Conservation (phyloP, 2,113 vertebrate genomes). For the Elachura formosa region DNA sequence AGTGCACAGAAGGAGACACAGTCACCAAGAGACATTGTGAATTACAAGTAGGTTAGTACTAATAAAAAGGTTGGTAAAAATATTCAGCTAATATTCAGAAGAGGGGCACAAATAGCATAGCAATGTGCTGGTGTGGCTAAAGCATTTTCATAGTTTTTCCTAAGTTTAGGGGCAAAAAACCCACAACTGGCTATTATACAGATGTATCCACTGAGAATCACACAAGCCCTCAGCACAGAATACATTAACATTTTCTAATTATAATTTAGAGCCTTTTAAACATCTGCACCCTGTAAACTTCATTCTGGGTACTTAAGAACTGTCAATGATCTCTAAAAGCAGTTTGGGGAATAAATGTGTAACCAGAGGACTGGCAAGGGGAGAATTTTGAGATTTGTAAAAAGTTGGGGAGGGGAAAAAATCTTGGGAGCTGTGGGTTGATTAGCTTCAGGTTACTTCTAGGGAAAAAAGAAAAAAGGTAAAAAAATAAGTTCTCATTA, state of each 20-base stretch:
- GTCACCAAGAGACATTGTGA: not conserved
- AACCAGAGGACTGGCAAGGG: not conserved
- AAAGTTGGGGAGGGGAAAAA: not conserved
- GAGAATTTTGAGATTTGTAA: not conserved
- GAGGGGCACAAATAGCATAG: not conserved
- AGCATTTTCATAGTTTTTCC: not conserved
- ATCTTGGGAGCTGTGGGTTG: not conserved
- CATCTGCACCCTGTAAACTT: not conserved
- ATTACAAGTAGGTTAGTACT: not conserved
- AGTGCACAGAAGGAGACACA: not conserved
- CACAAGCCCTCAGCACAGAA: not conserved
- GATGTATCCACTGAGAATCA: not conserved
- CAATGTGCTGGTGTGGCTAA: not conserved
- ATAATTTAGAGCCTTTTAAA: not conserved
- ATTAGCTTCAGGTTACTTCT: not conserved
- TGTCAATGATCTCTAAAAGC: not conserved
- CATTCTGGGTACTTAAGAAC: not conserved
- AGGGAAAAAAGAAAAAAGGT: not conserved
- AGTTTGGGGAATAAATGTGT: not conserved
- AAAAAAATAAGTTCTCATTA: not conserved
- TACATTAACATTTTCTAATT: not conserved
- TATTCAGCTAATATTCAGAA: not conserved
- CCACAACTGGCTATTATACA: not conserved
- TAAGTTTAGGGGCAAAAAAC: accelerated
- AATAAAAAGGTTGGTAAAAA: not conserved